Percentiles rank a stretch among this genome's conserved stretches.
Conservation (phyloP, 2,113 vertebrate species). For the Eira barbara region DNA sequence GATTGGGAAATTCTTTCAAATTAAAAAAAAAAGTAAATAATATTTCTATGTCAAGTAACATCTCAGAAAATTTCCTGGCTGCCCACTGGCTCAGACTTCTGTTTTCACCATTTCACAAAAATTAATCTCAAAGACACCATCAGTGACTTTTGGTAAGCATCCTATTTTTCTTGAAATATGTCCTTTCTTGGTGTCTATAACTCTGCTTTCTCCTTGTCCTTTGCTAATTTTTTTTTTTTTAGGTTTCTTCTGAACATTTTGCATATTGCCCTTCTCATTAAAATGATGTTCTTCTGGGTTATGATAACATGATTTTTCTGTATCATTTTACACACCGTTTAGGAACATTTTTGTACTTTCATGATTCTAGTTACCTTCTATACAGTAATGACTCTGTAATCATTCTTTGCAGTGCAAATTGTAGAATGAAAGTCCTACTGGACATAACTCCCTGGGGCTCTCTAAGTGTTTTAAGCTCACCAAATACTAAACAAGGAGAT, state of each 20-base stretch:
- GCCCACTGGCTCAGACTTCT: background rate
- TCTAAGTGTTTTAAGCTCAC: background rate
- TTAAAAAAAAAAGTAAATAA: background rate
- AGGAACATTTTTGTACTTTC: background rate
- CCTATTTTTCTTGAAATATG: background rate
- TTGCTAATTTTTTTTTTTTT: background rate
- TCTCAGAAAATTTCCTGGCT: background rate
- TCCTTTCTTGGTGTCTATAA: background rate
- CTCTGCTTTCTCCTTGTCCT: background rate
- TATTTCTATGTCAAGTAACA: background rate
- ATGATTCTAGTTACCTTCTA: background rate
- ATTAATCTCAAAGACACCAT: background rate
- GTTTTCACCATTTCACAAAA: background rate
- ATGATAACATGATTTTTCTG: background rate
- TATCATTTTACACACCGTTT: background rate
- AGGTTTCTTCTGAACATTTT: background rate
- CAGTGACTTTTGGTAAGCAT: background rate
- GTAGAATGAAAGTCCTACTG: background rate
- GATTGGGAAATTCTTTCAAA: background rate
- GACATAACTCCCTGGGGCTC: background rate
- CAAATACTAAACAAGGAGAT: background rate
- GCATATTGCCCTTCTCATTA: background rate
- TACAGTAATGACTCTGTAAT: background rate
- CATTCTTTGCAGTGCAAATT: background rate
- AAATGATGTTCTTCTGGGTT: background rate